Evolutionary conservation across 2,888 invertebrate genomes (phyloP).

Genomic region (Acronicta psi): DNA sequence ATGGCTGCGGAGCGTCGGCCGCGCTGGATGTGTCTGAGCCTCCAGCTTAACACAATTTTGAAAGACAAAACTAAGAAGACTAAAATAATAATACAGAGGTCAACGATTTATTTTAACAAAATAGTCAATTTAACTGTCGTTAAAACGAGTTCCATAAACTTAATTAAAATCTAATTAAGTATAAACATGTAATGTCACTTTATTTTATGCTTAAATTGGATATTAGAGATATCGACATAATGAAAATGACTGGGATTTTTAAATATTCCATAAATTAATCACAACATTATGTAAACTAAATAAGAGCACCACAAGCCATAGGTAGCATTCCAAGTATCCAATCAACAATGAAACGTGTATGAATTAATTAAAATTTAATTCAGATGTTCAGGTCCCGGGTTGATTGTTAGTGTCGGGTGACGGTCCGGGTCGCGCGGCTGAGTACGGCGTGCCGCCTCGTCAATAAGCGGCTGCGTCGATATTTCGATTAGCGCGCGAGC

Average conservation of each 20-base stretch:
- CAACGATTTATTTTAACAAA: too few species aligned
- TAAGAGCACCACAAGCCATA: not conserved
- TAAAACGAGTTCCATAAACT: not conserved
- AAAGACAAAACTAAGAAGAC: conserved; percentile 3
- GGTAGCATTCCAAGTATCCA: conserved; percentile 10
- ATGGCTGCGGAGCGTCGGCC: conserved; percentile 74
- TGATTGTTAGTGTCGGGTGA: conserved; percentile 25
- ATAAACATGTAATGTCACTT: conserved; percentile 1
- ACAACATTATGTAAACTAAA: conserved; percentile 1
- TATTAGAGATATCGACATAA: too few species aligned
- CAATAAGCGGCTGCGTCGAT: conserved; percentile 82
- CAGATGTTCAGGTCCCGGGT: conserved; percentile 14
- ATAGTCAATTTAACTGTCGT: too few species aligned
- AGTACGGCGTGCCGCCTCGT: conserved; percentile 61
- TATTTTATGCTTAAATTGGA: conserved; percentile 3
- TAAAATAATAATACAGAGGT: not conserved
- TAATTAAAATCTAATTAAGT: not conserved
- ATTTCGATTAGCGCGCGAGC: conserved; percentile 86
- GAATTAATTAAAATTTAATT: conserved; percentile 28
- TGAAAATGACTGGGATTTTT: too few species aligned
- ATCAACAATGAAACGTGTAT: conserved; percentile 15
- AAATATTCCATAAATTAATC: not conserved
- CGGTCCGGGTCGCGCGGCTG: conserved; percentile 30
- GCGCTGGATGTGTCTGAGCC: conserved; percentile 63
- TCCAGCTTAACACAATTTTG: not conserved